Evolutionary conservation across 2,888 invertebrate genomes (phyloP).

Genomic region (Torymus tubicola): DNA sequence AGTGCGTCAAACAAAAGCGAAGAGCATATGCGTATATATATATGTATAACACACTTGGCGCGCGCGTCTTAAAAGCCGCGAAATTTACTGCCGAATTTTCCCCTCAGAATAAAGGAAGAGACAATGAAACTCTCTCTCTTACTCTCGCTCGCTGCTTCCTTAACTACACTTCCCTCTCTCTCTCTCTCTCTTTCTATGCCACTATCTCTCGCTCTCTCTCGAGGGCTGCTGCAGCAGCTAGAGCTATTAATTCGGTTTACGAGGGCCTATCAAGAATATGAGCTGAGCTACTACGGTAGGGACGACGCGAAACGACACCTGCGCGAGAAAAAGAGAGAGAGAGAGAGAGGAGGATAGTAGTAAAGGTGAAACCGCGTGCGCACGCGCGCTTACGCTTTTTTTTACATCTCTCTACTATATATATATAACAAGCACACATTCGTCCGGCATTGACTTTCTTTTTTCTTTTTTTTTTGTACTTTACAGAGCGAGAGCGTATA

Average conservation of each 20-base stretch:
- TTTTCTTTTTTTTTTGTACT: too few relatives aligned
- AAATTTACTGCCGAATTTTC: background rate
- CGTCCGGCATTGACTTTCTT: slow-evolving; percentile 14
- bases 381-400: background rate
- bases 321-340: slow-evolving; percentile 4
- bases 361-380: slow-evolving; percentile 9
- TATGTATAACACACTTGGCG: too few relatives aligned
- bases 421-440: background rate
- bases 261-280: slow-evolving; percentile 67
- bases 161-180: too few relatives aligned
- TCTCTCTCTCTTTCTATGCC: background rate
- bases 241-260: slow-evolving; percentile 70
- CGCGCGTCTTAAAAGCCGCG: too few relatives aligned
- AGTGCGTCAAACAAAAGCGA: too few relatives aligned
- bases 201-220: background rate
- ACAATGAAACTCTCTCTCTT: background rate
- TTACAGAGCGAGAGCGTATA: slow-evolving; percentile 11
- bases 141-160: too few relatives aligned
- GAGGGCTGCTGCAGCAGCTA: slow-evolving; percentile 6
- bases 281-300: slow-evolving; percentile 56
- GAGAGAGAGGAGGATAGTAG: background rate
- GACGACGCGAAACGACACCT: slow-evolving; percentile 48
- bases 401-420: background rate
- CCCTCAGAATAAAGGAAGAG: background rate
- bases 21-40: too few relatives aligned